phyloP scores from a whole-genome alignment of 2,888 invertebrate genomes.

The Dendrolimus pini region DNA sequence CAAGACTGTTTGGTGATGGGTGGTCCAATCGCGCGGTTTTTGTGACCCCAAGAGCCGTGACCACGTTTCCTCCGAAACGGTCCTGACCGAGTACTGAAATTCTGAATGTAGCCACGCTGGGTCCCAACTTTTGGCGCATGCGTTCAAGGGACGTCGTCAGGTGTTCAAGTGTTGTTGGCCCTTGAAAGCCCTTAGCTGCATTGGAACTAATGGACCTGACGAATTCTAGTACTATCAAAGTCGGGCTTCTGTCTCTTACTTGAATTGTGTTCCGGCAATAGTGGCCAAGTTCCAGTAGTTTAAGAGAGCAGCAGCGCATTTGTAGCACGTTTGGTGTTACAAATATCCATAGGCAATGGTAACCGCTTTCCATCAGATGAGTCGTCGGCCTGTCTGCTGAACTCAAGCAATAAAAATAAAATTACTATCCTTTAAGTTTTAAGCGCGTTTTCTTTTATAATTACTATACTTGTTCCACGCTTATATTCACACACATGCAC shows the following conservation, averaged over 20 bases:
- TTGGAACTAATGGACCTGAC: background rate
- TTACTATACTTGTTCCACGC: too few species aligned
- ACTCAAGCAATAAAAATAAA: too few species aligned
- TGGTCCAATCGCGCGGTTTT: background rate
- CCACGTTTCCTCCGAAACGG: constrained; percentile 8
- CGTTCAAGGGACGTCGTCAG: constrained; percentile 26
- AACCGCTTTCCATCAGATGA: too few species aligned
- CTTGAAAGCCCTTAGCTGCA: constrained; percentile 31
- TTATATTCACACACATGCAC: too few species aligned
- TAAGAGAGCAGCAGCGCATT: too few species aligned
- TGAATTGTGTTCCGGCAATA: background rate
- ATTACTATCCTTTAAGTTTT: background rate
- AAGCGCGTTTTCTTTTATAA: background rate
- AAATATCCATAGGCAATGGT: too few species aligned
- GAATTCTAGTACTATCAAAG: constrained; percentile 3
- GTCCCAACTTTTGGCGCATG: constrained; percentile 50
- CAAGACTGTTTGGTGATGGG: background rate
- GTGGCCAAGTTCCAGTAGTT: too few species aligned
- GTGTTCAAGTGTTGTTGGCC: constrained; percentile 36
- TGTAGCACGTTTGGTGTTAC: too few species aligned
- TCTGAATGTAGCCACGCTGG: constrained; percentile 29
- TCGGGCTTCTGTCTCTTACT: background rate
- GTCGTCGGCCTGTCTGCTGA: too few species aligned
- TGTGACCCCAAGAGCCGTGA: constrained; percentile 7
- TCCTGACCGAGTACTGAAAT: constrained; percentile 40